These are phyloP conservation scores for Sphecodes monilicornis DNA, from an alignment of 2,888 invertebrate species.

Conservation along the genomic window DNA sequence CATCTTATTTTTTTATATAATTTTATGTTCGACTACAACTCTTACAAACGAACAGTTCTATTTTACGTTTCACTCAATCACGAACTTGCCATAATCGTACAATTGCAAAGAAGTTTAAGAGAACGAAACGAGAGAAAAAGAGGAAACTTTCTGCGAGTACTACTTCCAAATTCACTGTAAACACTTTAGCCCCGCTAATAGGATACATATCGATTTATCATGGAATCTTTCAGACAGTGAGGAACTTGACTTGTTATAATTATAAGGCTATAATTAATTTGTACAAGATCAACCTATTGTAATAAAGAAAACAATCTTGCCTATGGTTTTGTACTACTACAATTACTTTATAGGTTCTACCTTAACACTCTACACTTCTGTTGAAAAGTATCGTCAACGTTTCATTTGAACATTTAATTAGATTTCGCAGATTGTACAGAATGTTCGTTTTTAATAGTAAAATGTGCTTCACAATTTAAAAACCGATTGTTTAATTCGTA, in stretches of 20 bases:
- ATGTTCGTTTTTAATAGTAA: background rate
- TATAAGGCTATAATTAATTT: slow-evolving; percentile 83
- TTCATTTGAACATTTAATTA: background rate
- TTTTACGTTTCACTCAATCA: slow-evolving; percentile 47
- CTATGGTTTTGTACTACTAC: slow-evolving; percentile 57
- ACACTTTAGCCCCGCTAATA: slow-evolving; percentile 79
- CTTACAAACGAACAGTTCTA: slow-evolving; percentile 57
- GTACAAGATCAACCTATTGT: slow-evolving; percentile 83
- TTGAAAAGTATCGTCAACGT: background rate
- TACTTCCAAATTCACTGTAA: slow-evolving; percentile 76
- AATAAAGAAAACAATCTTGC: slow-evolving; percentile 84
- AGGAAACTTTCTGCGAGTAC: slow-evolving; percentile 71
- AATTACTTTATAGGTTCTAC: background rate
- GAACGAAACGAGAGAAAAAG: slow-evolving; percentile 50
- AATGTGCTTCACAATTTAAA: background rate
- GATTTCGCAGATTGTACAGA: background rate
- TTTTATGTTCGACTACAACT: slow-evolving; percentile 43
- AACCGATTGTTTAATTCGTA: slow-evolving; percentile 12
- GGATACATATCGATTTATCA: slow-evolving; percentile 79
- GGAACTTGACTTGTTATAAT: slow-evolving; percentile 81
- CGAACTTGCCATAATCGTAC: slow-evolving; percentile 53
- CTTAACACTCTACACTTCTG: background rate
- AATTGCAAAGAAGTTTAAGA: slow-evolving; percentile 31
- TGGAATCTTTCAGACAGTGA: slow-evolving; percentile 73
- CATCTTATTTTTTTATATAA: background rate